A percentile compares a stretch with the other conserved stretches of the same genome.
These are phyloP conservation scores for Gila robusta DNA, from an alignment of 2,797 vertebrate genomes.

Conservation along the genomic window DNA sequence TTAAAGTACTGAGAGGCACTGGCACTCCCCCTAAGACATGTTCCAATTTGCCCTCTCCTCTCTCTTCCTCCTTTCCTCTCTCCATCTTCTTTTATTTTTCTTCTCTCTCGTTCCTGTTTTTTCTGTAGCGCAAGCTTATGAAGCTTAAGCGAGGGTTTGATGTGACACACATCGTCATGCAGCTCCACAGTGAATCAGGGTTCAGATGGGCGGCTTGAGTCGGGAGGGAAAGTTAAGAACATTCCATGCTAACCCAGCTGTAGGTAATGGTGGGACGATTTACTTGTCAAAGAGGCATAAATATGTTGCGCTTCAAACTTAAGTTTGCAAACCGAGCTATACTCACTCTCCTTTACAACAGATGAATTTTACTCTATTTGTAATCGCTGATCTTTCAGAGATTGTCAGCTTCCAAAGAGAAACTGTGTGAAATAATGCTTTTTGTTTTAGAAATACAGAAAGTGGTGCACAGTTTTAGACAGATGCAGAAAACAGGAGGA, in stretches of 20 bases:
- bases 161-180: constrained; percentile 41
- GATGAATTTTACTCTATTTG: not conserved
- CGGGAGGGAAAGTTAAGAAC: constrained; percentile 66
- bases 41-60: constrained; percentile 77
- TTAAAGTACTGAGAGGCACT: constrained; percentile 62
- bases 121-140: constrained; percentile 59
- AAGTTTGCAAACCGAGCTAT: constrained; percentile 19
- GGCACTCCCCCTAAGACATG: constrained; percentile 77
- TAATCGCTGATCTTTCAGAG: not conserved
- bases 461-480: constrained; percentile 65
- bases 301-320: constrained; percentile 38
- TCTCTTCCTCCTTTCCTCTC: constrained; percentile 66
- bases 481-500: constrained; percentile 67
- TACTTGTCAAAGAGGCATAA: constrained; percentile 40
- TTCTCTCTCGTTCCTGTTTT: constrained; percentile 72
- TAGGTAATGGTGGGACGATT: constrained; percentile 59
- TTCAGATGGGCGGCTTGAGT: constrained; percentile 24
- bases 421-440: not conserved
- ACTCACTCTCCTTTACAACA: constrained; percentile 5
- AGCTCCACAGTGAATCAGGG: constrained; percentile 28
- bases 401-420: not conserved
- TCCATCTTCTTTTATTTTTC: constrained; percentile 69
- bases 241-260: constrained; percentile 64
- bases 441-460: constrained; percentile 41
- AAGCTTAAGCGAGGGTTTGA: constrained; percentile 48